Conservation (phyloP, 1,140 invertebrate genomes). For the Yoshiicerus persimilis region DNA sequence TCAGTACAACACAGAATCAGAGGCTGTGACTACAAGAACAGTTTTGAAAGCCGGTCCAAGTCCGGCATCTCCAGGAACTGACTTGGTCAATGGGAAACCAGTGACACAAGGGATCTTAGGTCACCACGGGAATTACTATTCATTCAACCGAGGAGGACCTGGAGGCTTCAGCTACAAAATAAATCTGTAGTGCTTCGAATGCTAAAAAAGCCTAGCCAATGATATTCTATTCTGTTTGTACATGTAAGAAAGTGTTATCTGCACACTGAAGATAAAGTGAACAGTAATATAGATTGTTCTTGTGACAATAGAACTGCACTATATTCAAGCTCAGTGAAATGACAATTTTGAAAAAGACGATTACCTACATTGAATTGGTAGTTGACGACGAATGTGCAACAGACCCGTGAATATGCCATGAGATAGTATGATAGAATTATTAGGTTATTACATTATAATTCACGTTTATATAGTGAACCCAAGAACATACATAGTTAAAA, state of each 20-base stretch:
- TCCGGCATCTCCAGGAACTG: background rate
- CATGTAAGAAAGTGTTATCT: background rate
- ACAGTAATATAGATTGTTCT: background rate
- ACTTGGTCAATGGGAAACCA: background rate
- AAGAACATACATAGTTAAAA: background rate
- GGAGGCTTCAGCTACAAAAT: conserved; percentile 50
- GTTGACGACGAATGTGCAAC: background rate
- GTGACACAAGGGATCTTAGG: background rate
- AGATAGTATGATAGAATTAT: background rate
- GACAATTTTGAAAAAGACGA: background rate
- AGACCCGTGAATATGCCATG: background rate
- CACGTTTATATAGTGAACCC: background rate
- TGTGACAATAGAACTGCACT: background rate
- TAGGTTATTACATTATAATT: background rate
- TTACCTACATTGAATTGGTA: background rate
- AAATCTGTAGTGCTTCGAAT: conserved; percentile 22
- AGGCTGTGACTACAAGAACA: conserved; percentile 38
- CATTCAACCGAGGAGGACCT: conserved; percentile 46
- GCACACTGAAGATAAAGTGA: background rate
- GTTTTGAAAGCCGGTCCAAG: conserved; percentile 44
- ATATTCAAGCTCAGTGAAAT: background rate
- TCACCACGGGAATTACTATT: conserved; percentile 41
- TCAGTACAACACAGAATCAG: conserved; percentile 48
- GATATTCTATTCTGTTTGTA: background rate
- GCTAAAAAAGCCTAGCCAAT: background rate